phyloP scores from a whole-genome alignment of 2,797 vertebrate species.

The Xerus rutilus region DNA sequence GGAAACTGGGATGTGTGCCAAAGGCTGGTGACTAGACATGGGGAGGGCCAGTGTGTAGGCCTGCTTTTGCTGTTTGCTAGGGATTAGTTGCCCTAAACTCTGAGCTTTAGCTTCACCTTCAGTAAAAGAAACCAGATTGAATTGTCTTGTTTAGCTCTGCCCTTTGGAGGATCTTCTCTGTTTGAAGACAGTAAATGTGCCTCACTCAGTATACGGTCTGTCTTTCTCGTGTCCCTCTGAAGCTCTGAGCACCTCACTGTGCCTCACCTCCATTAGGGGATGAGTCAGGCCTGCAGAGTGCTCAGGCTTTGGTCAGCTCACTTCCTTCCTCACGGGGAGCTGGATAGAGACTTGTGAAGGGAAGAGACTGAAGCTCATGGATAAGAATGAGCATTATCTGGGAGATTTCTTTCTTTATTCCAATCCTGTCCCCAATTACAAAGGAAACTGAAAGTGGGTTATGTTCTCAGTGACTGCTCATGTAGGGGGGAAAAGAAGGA shows the following conservation, averaged over 20 bases:
- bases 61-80: neutral
- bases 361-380: neutral
- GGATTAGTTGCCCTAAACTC: neutral
- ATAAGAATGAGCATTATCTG: neutral
- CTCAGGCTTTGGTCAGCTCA: neutral
- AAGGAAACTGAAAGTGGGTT: neutral
- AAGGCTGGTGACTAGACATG: neutral
- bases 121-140: rapidly evolving
- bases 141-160: no score
- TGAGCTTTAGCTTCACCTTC: neutral
- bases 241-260: neutral
- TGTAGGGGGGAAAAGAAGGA: neutral
- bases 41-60: neutral
- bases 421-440: neutral
- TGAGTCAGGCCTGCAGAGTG: neutral
- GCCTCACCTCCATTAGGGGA: neutral
- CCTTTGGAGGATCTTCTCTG: rapidly evolving
- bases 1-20: neutral
- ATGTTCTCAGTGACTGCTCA: neutral
- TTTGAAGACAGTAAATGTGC: neutral
- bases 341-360: neutral
- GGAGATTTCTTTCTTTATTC: neutral
- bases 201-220: neutral
- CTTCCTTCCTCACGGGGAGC: neutral
- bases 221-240: rapidly evolving